phyloP scores from a whole-genome alignment of 2,888 invertebrate genomes.

The Apotomis capreana region DNA sequence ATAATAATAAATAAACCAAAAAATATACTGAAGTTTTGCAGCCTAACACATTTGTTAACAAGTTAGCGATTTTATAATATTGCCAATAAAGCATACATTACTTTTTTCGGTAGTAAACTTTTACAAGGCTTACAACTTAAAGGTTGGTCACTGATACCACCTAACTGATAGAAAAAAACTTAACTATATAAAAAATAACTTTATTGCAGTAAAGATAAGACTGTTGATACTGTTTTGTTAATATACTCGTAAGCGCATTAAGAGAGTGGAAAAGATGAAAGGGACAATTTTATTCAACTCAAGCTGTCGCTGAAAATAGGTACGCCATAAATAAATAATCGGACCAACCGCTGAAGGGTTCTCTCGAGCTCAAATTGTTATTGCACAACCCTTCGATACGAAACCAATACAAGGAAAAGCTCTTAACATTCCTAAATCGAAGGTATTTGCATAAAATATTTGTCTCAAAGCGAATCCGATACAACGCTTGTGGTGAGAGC shows the following conservation, averaged over 20 bases:
- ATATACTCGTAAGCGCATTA: not conserved
- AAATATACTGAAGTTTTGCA: too few relatives aligned
- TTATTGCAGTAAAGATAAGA: too few relatives aligned
- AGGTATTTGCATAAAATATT: constrained; percentile 40
- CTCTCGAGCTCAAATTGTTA: constrained; percentile 13
- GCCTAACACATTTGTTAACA: too few relatives aligned
- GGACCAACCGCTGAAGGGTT: not conserved
- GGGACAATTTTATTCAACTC: not conserved
- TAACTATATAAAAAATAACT: too few relatives aligned
- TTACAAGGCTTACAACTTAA: too few relatives aligned
- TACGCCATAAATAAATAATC: constrained; percentile 5
- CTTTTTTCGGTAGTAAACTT: too few relatives aligned
- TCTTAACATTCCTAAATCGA: constrained; percentile 38
- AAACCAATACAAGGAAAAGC: constrained; percentile 40
- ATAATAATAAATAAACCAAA: too few relatives aligned
- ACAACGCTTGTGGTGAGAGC: constrained; percentile 24
- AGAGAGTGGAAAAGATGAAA: not conserved
- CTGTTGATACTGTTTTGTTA: not conserved
- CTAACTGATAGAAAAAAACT: too few relatives aligned
- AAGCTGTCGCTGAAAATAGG: not conserved
- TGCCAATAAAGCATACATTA: too few relatives aligned
- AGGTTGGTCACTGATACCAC: too few relatives aligned
- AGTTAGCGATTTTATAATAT: too few relatives aligned
- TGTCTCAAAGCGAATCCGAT: constrained; percentile 34
- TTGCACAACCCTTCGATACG: constrained; percentile 22